Evolutionary conservation across 2,888 invertebrate genomes (phyloP), one percentile per base, ranked within the genome.

Genomic region (Pristionchus entomophagus): DNA sequence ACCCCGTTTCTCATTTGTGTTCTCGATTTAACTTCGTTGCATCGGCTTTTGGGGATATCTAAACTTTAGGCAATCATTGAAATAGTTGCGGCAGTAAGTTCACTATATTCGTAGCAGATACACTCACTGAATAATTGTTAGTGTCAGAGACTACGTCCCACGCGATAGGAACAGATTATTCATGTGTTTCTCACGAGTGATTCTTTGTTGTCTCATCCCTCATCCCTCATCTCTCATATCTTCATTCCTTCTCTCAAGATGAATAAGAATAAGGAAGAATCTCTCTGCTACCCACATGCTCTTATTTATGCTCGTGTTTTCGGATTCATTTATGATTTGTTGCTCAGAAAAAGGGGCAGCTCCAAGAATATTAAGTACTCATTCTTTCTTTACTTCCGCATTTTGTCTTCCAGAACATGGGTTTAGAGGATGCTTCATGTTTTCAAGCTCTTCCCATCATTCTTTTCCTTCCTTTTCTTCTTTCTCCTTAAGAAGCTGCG

Each of bases 261-360:
- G 73, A 73, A 73, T 73, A 73, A 41, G 41, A 73, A 73, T 45
- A 26, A 73, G 73, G 73, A 38, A 45, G 73, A 73, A 73, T 73
- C 38, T 73, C 14, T 73, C n/a, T 41, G 26, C 41, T 6, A 26
- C 12, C 65, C 65, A 56, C 56, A n/a, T 56, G n/a, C 45, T 14
- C 14, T 32, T 73, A 41, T 73, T 73, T 73, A 73, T 73, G 26
- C 32, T 38, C 38, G 22, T 73, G 73, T 45, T 38, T 35, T 38
- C 38, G 73, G n/a, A n/a, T n/a, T n/a, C n/a, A n/a, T 26, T n/a
- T 10, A 17, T 19, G 65, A 29, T 8, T 65, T 35, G 22, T 65
- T 17, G 32, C 32, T 65, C n/a, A n/a, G n/a, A n/a, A n/a, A n/a
- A n/a, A n/a, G n/a, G n/a, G 65, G 65, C 17, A 32, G 32, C 35